phyloP scores from a whole-genome alignment of 2,888 invertebrate species.

The Alcis repandata region DNA sequence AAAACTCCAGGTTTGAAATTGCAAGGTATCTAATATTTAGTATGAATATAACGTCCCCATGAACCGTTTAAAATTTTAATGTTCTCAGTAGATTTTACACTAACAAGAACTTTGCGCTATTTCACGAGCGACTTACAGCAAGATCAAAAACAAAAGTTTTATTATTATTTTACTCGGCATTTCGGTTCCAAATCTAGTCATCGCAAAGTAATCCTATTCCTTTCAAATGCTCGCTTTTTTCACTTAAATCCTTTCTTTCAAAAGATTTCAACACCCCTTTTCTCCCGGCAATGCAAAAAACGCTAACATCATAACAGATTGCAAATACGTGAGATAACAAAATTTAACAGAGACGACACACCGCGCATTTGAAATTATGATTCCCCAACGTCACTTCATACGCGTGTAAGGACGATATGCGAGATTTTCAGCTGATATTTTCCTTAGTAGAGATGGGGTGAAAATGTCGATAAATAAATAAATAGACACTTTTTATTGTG shows the following conservation, averaged over 20 bases:
- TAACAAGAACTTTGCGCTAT: too few relatives aligned
- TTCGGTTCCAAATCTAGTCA: not conserved
- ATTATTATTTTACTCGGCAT: too few relatives aligned
- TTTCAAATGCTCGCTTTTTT: not conserved
- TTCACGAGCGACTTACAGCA: too few relatives aligned
- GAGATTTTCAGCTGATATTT: slow-evolving; percentile 36
- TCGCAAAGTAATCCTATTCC: not conserved
- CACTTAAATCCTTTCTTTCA: slow-evolving; percentile 15
- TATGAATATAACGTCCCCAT: too few relatives aligned
- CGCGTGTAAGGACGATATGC: slow-evolving; percentile 34
- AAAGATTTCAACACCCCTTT: slow-evolving; percentile 13
- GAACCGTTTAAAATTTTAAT: too few relatives aligned
- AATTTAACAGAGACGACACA: slow-evolving; percentile 43
- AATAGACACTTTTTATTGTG: too few relatives aligned
- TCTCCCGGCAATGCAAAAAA: slow-evolving; percentile 25
- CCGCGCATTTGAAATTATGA: slow-evolving; percentile 50
- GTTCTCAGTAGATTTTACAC: too few relatives aligned
- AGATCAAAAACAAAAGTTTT: too few relatives aligned
- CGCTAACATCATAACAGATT: slow-evolving; percentile 33
- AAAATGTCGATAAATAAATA: not conserved
- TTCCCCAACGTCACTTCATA: slow-evolving; percentile 45
- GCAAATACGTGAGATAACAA: slow-evolving; percentile 47
- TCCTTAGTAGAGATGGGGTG: slow-evolving; percentile 24
- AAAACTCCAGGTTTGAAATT: too few relatives aligned
- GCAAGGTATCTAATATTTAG: too few relatives aligned